Conservation (phyloP, 2,888 invertebrate genomes). For the Drosophila testacea region DNA sequence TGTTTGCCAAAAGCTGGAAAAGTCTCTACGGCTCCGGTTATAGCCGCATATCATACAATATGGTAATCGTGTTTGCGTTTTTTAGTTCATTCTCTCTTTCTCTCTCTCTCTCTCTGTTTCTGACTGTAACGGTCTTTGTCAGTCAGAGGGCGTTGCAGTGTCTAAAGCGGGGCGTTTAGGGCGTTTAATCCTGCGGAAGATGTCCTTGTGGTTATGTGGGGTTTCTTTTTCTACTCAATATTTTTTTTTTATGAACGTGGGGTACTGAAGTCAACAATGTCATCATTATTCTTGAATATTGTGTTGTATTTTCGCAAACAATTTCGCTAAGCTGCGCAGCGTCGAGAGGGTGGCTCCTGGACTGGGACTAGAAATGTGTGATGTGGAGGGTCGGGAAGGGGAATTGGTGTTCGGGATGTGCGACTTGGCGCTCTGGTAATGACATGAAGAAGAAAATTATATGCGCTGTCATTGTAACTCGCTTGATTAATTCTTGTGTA, state of each 20-base stretch:
- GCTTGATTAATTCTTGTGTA: slow-evolving; percentile 79
- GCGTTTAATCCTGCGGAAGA: slow-evolving; percentile 82
- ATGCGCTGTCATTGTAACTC: slow-evolving; percentile 80
- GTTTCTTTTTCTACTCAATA: slow-evolving; percentile 9
- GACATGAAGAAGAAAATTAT: slow-evolving; percentile 76
- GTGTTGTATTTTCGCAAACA: slow-evolving; percentile 81
- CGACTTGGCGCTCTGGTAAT: slow-evolving; percentile 64
- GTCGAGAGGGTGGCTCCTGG: slow-evolving; percentile 10
- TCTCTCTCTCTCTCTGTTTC: slow-evolving; percentile 12
- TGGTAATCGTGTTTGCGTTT: slow-evolving; percentile 71
- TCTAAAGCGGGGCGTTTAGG: slow-evolving; percentile 78
- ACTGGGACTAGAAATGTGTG: not conserved
- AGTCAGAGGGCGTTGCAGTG: slow-evolving; percentile 72
- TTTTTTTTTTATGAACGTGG: slow-evolving; percentile 65
- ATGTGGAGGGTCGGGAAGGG: not conserved
- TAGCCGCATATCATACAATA: slow-evolving; percentile 72
- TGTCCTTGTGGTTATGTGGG: slow-evolving; percentile 76
- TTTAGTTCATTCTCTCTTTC: slow-evolving; percentile 19
- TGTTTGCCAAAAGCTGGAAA: slow-evolving; percentile 50
- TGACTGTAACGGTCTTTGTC: slow-evolving; percentile 24
- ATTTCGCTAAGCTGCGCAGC: slow-evolving; percentile 77
- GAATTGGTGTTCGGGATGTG: slow-evolving; percentile 18
- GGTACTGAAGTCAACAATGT: slow-evolving; percentile 79
- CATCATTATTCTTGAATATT: slow-evolving; percentile 83
- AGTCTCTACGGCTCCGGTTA: slow-evolving; percentile 50